Evolutionary conservation across 2,888 invertebrate genomes (phyloP).

Genomic region (Chrysolina americana): DNA sequence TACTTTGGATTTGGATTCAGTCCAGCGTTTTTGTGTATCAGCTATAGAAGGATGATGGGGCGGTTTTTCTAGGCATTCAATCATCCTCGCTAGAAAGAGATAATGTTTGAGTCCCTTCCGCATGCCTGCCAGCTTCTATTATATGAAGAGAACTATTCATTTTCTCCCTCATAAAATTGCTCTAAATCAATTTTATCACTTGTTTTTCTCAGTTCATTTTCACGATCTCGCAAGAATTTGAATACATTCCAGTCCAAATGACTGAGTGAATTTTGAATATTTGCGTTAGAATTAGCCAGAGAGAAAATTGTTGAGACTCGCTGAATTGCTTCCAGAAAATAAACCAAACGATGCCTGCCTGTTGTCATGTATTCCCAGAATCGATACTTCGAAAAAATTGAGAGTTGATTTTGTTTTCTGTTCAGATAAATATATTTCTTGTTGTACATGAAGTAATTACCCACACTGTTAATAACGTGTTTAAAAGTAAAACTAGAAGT

Average conservation of each 20-base stretch:
- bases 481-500: too few species aligned
- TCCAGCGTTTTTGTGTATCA: conserved; percentile 17
- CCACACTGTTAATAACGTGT: too few species aligned
- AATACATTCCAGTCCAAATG: conserved; percentile 39
- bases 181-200: conserved; percentile 44
- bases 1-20: conserved; percentile 24
- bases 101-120: conserved; percentile 5
- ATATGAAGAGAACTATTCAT: conserved; percentile 37
- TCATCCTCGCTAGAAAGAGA: conserved; percentile 21
- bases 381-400: too few species aligned
- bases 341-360: neutral
- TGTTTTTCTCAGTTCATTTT: conserved; percentile 37
- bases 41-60: conserved; percentile 2
- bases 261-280: conserved; percentile 33
- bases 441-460: too few species aligned
- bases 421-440: too few species aligned
- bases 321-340: neutral
- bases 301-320: conserved; percentile 15
- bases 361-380: neutral
- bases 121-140: conserved; percentile 23
- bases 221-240: conserved; percentile 38
- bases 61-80: conserved; percentile 26
- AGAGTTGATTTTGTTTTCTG: too few species aligned
- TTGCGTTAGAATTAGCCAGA: conserved; percentile 35
- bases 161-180: conserved; percentile 32